Evolutionary conservation across 2,888 invertebrate genomes (phyloP).

Genomic region (Watsonalla binaria): DNA sequence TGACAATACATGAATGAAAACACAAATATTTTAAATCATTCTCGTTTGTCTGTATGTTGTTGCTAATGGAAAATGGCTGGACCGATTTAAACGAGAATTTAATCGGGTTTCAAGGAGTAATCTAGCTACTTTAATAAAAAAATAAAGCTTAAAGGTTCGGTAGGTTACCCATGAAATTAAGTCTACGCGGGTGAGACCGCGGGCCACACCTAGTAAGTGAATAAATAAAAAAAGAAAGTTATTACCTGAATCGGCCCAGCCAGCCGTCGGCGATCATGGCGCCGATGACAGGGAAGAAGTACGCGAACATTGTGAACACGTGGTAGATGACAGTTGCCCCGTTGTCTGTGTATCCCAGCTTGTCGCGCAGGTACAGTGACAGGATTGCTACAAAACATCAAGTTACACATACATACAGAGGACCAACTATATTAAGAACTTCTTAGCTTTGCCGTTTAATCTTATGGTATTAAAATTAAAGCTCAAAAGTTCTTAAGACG

Average conservation of each 20-base stretch:
- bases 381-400: conserved; percentile 87
- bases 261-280: conserved; percentile 96
- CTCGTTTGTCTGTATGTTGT: too few relatives aligned
- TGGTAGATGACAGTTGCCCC: conserved; percentile 93
- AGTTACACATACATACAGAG: too few relatives aligned
- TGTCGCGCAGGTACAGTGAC: conserved; percentile 90
- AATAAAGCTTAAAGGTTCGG: neutral
- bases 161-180: too few relatives aligned
- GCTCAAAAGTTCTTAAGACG: too few relatives aligned
- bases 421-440: too few relatives aligned
- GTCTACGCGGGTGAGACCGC: too few relatives aligned
- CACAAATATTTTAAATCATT: too few relatives aligned
- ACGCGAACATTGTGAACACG: conserved; percentile 91
- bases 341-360: conserved; percentile 84
- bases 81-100: too few relatives aligned
- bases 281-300: conserved; percentile 92
- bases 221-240: conserved; percentile 4
- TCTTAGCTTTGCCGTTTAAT: too few relatives aligned
- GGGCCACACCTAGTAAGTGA: neutral
- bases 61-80: too few relatives aligned
- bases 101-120: neutral
- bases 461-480: too few relatives aligned
- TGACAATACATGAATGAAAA: too few relatives aligned
- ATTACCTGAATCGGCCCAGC: conserved; percentile 90
- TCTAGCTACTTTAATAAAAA: neutral